Evolutionary conservation across 2,113 vertebrate genomes (phyloP), one percentile per base, ranked within the genome.

Genomic region (Oncorhynchus tshawytscha): DNA sequence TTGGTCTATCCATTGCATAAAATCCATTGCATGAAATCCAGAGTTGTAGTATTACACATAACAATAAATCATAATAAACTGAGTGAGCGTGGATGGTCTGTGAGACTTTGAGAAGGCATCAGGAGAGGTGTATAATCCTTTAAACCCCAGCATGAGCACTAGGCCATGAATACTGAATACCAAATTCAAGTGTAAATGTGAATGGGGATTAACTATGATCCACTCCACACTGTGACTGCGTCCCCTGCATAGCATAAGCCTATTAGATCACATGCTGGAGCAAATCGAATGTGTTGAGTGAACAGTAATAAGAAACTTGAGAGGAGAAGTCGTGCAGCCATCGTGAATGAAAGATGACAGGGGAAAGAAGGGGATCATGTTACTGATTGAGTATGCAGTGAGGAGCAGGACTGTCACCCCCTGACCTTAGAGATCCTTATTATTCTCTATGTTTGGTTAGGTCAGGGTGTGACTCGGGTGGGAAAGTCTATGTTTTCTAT

Each of bases 121-220:
- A 62, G 11, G 5, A 24, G 59, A 62, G 59, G 4, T 62, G n/a
- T 75, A 54, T 82, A 84, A 85, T 84, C 82, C 86, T 74, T 51
- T 2, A 67, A 77, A 74, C 51, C 16, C 34, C 12, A 64, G 71
- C 45, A 48, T 34, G 76, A 81, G 80, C 78, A 62, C 57, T 79
- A 70, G 49, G 72, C 48, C 45, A 69, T 70, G 57, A 49, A 70
- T 78, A 73, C 54, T 79, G 74, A 80, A 81, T 74, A 77, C 71
- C 51, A 79, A 73, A 74, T 70, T 72, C 20, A 51, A 62, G 67
- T 73, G 75, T 72, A 77, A 84, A 83, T 64, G 25, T 31, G 16
- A 78, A 2, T 1, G 51, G 72, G 80, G 88, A 86, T 88, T 87
- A 84, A 72, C 66, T 70, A 75, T 82, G 84, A 87, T 84, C 72